Percentiles rank a stretch among this genome's conserved stretches.
phyloP scores from a whole-genome alignment of 2,888 invertebrate genomes.

The Pediacus dermestoides region DNA sequence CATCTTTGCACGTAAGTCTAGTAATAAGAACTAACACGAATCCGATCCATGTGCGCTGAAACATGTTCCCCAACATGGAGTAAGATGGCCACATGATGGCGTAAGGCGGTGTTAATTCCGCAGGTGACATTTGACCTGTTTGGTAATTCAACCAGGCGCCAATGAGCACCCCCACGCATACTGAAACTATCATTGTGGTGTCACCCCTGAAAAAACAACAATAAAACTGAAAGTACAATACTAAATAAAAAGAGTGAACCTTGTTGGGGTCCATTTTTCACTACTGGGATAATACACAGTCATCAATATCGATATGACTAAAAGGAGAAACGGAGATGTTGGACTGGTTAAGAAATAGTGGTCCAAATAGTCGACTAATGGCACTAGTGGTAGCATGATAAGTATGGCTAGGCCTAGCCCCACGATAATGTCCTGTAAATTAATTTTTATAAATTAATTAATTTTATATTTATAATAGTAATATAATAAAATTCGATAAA shows the following conservation, averaged over 20 bases:
- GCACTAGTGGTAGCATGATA: conserved; percentile 70
- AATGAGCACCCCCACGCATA: conserved; percentile 71
- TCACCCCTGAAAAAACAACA: conserved; percentile 70
- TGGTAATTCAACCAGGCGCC: conserved; percentile 85
- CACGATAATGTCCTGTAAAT: conserved; percentile 74
- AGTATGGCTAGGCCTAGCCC: conserved; percentile 67
- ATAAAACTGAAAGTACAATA: conserved; percentile 6
- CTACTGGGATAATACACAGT: conserved; percentile 78
- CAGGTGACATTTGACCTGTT: conserved; percentile 64
- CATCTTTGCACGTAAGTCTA: conserved; percentile 63
- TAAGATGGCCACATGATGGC: conserved; percentile 75
- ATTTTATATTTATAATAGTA: too few species aligned
- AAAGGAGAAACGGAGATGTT: conserved; percentile 62
- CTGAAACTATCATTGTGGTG: conserved; percentile 82
- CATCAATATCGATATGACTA: conserved; percentile 62
- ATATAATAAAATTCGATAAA: too few species aligned
- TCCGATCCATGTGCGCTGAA: conserved; percentile 72
- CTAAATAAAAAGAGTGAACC: conserved; percentile 53
- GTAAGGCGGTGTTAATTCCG: conserved; percentile 63
- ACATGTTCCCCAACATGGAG: conserved; percentile 63
- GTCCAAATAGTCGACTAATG: conserved; percentile 72
- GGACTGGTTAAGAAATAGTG: conserved; percentile 64
- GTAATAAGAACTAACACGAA: conserved; percentile 70
- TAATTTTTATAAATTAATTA: conserved; percentile 10
- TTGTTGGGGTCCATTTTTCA: conserved; percentile 86